Evolutionary conservation across 2,888 invertebrate species (phyloP).

Genomic region (Euspilapteryx auroguttella): DNA sequence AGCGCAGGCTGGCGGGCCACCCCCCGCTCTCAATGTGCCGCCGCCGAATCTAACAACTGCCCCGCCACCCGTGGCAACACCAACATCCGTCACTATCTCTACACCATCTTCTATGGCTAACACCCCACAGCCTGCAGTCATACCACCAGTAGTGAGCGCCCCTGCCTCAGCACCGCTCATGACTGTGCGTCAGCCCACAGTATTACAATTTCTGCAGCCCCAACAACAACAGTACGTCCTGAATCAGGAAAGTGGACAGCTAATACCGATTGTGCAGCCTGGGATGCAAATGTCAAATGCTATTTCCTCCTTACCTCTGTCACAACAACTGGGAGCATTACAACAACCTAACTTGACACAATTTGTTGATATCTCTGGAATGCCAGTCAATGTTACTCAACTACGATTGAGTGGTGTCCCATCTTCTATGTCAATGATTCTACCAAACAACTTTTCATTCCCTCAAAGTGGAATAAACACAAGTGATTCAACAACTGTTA

Average conservation of each 20-base stretch:
- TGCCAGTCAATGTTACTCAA: conserved; percentile 50
- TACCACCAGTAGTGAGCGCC: conserved; percentile 43
- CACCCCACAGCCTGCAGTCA: conserved; percentile 23
- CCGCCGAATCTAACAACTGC: conserved; percentile 36
- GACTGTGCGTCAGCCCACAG: conserved; percentile 48
- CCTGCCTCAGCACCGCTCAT: conserved; percentile 39
- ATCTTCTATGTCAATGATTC: conserved; percentile 50
- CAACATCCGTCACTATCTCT: conserved; percentile 29
- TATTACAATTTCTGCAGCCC: conserved; percentile 33
- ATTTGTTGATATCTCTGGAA: conserved; percentile 40
- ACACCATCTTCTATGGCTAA: conserved; percentile 29
- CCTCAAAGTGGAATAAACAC: conserved; percentile 40
- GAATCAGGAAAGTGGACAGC: conserved; percentile 49
- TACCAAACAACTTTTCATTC: conserved; percentile 38
- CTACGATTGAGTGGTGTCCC: conserved; percentile 42
- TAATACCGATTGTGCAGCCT: conserved; percentile 50
- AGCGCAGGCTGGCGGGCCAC: conserved; percentile 41
- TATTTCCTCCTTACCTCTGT: conserved; percentile 39
- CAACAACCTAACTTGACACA: conserved; percentile 47
- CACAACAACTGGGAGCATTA: conserved; percentile 26
- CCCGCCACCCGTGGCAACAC: conserved; percentile 29
- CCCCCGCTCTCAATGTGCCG: conserved; percentile 39
- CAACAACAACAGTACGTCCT: conserved; percentile 37
- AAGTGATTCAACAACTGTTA: conserved; percentile 43
- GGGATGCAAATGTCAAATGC: conserved; percentile 45